phyloP scores from a whole-genome alignment of 2,797 vertebrate species.

The Knipowitschia caucasica region DNA sequence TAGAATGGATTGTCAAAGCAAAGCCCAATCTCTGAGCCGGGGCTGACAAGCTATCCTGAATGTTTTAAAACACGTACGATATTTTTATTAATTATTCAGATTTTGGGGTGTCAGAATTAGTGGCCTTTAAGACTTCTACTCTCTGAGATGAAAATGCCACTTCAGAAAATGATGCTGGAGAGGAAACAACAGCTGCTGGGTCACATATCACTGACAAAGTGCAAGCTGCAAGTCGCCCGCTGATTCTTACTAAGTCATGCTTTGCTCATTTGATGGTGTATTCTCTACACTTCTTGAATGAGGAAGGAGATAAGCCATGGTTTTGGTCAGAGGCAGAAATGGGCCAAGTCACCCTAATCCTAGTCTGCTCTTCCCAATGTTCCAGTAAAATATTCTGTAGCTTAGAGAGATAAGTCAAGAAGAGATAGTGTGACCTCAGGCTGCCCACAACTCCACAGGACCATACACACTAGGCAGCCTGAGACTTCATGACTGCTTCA shows the following conservation, averaged over 20 bases:
- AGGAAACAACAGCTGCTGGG: slow-evolving; percentile 29
- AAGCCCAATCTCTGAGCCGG: slow-evolving; percentile 12
- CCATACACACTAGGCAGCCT: slow-evolving; percentile 40
- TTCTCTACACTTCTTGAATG: slow-evolving; percentile 30
- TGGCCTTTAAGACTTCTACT: slow-evolving; percentile 41
- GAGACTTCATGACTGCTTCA: slow-evolving; percentile 65
- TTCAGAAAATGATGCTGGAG: slow-evolving; percentile 36
- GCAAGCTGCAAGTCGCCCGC: slow-evolving; percentile 44
- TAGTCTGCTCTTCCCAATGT: slow-evolving; percentile 47
- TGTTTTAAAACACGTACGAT: slow-evolving; percentile 16
- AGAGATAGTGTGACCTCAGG: slow-evolving; percentile 63
- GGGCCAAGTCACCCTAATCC: slow-evolving; percentile 47
- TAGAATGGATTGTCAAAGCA: slow-evolving; percentile 16
- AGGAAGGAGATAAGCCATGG: slow-evolving; percentile 42
- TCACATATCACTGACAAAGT: slow-evolving; percentile 52
- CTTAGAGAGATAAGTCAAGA: slow-evolving; percentile 70
- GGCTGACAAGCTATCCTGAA: slow-evolving; percentile 19
- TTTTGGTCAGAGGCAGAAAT: slow-evolving; percentile 51
- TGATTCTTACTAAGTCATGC: slow-evolving; percentile 11
- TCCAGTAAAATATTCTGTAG: slow-evolving; percentile 66
- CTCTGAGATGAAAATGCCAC: slow-evolving; percentile 60
- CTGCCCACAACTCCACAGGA: slow-evolving; percentile 44
- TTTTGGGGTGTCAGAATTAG: slow-evolving; percentile 47
- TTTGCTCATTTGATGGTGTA: slow-evolving; percentile 28
- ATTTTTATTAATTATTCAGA: slow-evolving; percentile 42